Evolutionary conservation across 2,797 vertebrate genomes (phyloP), one percentile per base, ranked within the genome.

Genomic region (Meda fulgida): DNA sequence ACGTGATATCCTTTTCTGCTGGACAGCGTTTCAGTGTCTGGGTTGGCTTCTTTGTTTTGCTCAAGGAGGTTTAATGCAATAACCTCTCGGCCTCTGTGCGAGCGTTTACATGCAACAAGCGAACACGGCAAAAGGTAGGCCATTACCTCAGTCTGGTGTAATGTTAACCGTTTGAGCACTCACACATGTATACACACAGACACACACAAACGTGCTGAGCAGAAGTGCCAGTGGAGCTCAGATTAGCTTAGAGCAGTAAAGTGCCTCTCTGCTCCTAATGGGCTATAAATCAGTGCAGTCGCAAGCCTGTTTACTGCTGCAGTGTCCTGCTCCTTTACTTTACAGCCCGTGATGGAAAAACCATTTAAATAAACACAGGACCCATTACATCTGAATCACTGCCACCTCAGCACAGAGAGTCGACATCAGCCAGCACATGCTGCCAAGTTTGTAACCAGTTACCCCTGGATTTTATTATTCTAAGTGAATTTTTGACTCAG

Each of bases 321-420:
- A 16, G 92, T 91, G 92, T 93, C 94, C 94, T 92, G 91, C 90
- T 86, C 89, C 90, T 88, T 89, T 91, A 90, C 91, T 95, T 96
- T 94, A 95, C 93, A 88, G 91, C 91, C 82, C 88, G 88, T 93
- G 93, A 93, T 92, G 93, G 90, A 92, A 94, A 93, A 93, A 93
- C 90, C 92, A 94, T 95, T 95, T 94, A 94, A 94, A 96, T 94
- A 94, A 95, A 94, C 94, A 93, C 91, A 89, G 89, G 89, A 88
- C 84, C 87, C 89, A 89, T 91, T 85, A 91, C 93, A 89, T 92
- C 92, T 92, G 90, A 93, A 94, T 94, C 93, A 93, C 91, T 91
- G 91, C 90, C n/a, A 86, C 81, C 83, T 83, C 83, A 81, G 63
- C 60, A 84, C 84, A 83, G 71, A 21, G 65, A 72, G 76, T 69